Percentiles rank a stretch among this genome's conserved stretches.
These are phyloP conservation scores for Hemicentrotus pulcherrimus DNA, from an alignment of 35 echinoderm and acorn worm species.

Conservation along the genomic window DNA sequence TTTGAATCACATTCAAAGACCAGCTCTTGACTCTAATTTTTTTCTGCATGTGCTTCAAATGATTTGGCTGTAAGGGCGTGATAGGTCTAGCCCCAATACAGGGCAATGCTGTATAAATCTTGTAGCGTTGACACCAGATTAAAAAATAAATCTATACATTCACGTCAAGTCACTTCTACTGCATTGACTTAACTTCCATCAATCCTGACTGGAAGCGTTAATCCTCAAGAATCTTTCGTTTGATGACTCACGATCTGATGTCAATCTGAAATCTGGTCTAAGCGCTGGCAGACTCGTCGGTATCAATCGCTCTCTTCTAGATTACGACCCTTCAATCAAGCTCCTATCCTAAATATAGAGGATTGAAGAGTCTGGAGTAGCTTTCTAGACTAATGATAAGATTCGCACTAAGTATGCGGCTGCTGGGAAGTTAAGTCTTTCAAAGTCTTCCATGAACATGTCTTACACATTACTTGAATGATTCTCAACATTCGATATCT, in stretches of 20 bases:
- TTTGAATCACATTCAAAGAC: neutral
- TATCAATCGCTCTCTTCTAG: neutral
- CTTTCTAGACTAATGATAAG: neutral
- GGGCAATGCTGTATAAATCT: slow-evolving; percentile 11
- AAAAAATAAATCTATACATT: neutral
- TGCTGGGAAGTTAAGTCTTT: neutral
- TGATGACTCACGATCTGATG: neutral
- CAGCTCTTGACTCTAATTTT: neutral
- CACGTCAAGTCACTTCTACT: neutral
- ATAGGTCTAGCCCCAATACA: neutral
- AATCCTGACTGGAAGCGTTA: neutral
- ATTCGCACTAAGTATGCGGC: neutral
- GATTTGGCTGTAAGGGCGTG: neutral
- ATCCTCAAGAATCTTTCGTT: neutral
- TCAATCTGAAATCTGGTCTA: neutral
- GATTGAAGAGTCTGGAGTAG: neutral
- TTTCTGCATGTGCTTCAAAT: neutral
- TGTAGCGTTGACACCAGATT: neutral
- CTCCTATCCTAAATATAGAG: neutral
- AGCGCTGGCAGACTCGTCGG: neutral
- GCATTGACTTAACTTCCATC: neutral
- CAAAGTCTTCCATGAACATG: neutral
- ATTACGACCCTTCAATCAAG: neutral
- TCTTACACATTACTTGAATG: neutral
- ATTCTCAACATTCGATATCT: neutral